Base-by-base conservation (phyloP, 1,140 invertebrate species). In the Caenorhabditis remanei region DNA sequence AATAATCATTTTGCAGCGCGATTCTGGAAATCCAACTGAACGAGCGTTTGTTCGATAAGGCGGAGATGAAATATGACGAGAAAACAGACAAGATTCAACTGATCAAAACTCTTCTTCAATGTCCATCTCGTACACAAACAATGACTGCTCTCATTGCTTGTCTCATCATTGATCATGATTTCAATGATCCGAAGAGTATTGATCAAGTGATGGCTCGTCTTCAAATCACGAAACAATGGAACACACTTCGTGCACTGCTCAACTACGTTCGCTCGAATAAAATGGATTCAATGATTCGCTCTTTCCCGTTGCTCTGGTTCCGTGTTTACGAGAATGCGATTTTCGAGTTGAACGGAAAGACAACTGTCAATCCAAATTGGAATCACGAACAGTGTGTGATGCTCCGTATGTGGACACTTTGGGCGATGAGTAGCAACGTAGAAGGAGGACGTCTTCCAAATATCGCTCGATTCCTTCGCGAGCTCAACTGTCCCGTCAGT, bases 151-250 rank as follows among this genome's bases (percentile, higher is more conserved):
- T 79, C 40, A 79, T 79, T 19, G 43, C 71, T 24, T 79, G 71
- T 50, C 71, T 79, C 11, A 79, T 79, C 71, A 79, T 79, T 79
- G 71, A 79, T 50, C 71, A 79, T 24, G 71, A 79, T 5, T 79
- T 79, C 46, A 79, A 79, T 4, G 71, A 79, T 79, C 46, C 71
- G 14, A 79, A 79, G n/a, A 46, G 41, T 43, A 71, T 71, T 4
- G 65, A 71, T 43, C 65, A 71, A 46, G 65, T 71, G 14, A 71
- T 71, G 65, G 24, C 65, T 71, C 65, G 65, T 71, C 41, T 71
- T 7, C 65, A 71, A 71, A 71, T 71, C 5, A 46, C 41, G 6
- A 71, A 71, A 5, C 65, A 71, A 46, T 71, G 65, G 65, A 46
- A 71, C 16, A 46, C 43, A 46, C 65, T 71, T 43, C 65, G 65